A percentile compares a stretch with the other conserved stretches of the same genome.
Evolutionary conservation across 2,113 vertebrate species (phyloP).

Genomic region (Ursus arctos): DNA sequence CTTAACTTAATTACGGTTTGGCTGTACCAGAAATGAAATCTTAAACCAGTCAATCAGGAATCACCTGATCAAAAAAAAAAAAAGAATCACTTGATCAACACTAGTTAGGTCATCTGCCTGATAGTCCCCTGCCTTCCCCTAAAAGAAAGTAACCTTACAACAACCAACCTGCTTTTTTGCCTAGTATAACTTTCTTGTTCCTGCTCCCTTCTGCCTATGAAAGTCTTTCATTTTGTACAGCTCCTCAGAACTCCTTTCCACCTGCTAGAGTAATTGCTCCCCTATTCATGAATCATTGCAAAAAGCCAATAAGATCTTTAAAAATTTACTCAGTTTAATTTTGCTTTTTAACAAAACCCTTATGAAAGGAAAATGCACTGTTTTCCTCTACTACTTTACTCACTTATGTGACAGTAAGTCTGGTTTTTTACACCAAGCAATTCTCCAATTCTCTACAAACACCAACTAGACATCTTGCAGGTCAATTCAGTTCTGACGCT

Average conservation of each 20-base stretch:
- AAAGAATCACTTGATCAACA: background rate
- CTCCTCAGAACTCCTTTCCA: background rate
- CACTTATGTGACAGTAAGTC: background rate
- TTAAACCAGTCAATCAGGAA: background rate
- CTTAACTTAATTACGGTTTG: background rate
- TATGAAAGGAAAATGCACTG: background rate
- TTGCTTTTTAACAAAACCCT: background rate
- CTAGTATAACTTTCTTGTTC: background rate
- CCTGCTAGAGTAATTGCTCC: background rate
- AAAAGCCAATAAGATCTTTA: background rate
- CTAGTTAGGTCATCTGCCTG: background rate
- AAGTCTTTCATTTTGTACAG: background rate
- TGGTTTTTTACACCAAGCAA: constrained; percentile 9
- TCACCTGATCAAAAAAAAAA: background rate
- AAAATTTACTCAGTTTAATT: constrained; percentile 12
- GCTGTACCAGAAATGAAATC: background rate
- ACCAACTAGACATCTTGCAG: background rate
- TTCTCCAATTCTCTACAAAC: background rate
- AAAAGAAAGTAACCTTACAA: background rate
- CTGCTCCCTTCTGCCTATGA: background rate
- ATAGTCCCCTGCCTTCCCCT: background rate
- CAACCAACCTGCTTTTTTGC: background rate
- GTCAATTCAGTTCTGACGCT: background rate
- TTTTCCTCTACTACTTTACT: background rate
- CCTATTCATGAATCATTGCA: background rate